Percentiles rank a stretch among this genome's conserved stretches.
Evolutionary conservation across 2,113 vertebrate species (phyloP).

Genomic region (Callospermophilus lateralis): DNA sequence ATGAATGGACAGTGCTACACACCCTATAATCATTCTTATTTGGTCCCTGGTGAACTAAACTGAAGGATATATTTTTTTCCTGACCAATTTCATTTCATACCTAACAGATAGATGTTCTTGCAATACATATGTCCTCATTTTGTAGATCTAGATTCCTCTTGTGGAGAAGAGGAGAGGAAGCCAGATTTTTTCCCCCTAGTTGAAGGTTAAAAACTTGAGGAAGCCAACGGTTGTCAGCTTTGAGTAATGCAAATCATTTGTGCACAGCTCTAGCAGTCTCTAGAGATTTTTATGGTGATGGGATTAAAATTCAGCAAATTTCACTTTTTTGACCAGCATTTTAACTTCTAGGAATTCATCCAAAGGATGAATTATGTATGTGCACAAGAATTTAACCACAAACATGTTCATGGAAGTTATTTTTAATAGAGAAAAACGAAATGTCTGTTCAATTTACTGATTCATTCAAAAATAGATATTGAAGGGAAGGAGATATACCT

Average conservation of each 20-base stretch:
- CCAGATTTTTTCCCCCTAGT: neutral
- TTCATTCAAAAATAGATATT: neutral
- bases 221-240: neutral
- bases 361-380: neutral
- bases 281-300: conserved; percentile 12
- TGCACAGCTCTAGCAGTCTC: neutral
- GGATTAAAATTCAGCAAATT: conserved; percentile 66
- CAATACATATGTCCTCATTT: neutral
- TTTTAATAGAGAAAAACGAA: conserved; percentile 59
- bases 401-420: neutral
- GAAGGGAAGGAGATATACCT: neutral
- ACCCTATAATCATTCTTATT: neutral
- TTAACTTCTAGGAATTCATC: conserved; percentile 55
- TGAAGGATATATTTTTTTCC: neutral
- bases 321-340: conserved; percentile 22
- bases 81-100: neutral
- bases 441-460: conserved; percentile 30
- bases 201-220: neutral
- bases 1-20: neutral
- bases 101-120: neutral
- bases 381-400: neutral
- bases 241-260: conserved; percentile 15
- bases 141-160: neutral
- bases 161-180: neutral
- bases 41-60: neutral